A percentile compares a stretch with the other conserved stretches of the same genome.
These are phyloP conservation scores for Pogonocichla stellata DNA, from an alignment of 2,113 vertebrate species.

Conservation along the genomic window DNA sequence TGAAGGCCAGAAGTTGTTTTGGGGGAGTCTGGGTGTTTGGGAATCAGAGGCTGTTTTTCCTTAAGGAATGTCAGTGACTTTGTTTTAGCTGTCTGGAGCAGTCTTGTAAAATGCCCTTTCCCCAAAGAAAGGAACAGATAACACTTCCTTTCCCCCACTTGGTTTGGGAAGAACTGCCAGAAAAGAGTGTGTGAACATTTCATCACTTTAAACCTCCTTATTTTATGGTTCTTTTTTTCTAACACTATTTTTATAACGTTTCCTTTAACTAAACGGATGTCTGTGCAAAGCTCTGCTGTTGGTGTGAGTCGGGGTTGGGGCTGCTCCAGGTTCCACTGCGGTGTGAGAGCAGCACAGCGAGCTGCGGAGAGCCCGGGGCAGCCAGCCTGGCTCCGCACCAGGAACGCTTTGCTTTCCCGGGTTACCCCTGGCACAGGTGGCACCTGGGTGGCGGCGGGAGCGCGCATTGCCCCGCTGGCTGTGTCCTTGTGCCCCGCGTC, in stretches of 20 bases:
- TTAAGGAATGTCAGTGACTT: not conserved
- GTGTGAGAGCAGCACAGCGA: not conserved
- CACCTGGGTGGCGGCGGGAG: not conserved
- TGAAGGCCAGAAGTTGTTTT: not conserved
- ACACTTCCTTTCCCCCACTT: not conserved
- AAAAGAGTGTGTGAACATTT: not conserved
- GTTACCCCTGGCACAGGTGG: not conserved
- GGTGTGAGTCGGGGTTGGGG: not conserved
- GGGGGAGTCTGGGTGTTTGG: not conserved
- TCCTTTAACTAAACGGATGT: not conserved
- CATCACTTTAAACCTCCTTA: not conserved
- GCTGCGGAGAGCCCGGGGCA: not conserved
- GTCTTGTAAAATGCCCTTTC: not conserved
- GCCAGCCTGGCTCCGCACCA: not conserved
- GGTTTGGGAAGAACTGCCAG: not conserved
- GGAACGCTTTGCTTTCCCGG: not conserved
- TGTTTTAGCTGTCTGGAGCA: not conserved
- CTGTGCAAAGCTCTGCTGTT: not conserved
- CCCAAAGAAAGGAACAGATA: not conserved
- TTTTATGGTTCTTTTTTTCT: not conserved
- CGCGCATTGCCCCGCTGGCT: too few species aligned
- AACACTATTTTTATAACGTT: not conserved
- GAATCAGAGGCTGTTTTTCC: not conserved
- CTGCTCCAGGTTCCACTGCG: not conserved
- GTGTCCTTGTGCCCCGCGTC: not conserved